Conservation (phyloP, 2,888 invertebrate genomes). For the Dolichomitus sp. region DNA sequence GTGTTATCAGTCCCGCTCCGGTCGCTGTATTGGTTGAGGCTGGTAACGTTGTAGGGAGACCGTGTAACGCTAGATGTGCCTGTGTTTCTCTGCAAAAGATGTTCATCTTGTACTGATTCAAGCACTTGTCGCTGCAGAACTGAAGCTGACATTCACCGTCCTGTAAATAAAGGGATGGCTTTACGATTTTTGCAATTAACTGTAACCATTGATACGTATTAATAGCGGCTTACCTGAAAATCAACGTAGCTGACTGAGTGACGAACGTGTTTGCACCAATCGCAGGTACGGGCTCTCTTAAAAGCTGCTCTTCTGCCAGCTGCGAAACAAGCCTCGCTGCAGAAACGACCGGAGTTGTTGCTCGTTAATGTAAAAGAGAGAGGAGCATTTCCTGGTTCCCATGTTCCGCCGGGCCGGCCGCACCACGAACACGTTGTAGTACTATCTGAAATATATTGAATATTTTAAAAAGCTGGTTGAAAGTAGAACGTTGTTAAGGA, state of each 20-base stretch:
- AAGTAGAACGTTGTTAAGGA: background rate
- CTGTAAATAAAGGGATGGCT: slow-evolving; percentile 85
- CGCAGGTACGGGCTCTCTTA: slow-evolving; percentile 96
- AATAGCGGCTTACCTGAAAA: slow-evolving; percentile 87
- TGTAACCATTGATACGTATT: background rate
- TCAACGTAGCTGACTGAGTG: slow-evolving; percentile 97
- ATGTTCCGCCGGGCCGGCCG: slow-evolving; percentile 87
- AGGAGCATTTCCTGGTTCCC: slow-evolving; percentile 86
- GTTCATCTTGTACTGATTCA: slow-evolving; percentile 99
- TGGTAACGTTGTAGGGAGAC: slow-evolving; percentile 68
- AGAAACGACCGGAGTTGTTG: slow-evolving; percentile 88
- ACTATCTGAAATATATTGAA: slow-evolving; percentile 69
- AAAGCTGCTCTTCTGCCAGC: slow-evolving; percentile 96
- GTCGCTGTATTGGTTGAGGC: slow-evolving; percentile 69
- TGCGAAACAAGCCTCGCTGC: slow-evolving; percentile 96
- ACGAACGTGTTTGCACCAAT: slow-evolving; percentile 96
- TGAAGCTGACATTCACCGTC: slow-evolving; percentile 97
- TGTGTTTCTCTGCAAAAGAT: slow-evolving; percentile 98
- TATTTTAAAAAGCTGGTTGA: background rate
- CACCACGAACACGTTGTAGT: slow-evolving; percentile 79
- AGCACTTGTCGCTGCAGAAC: slow-evolving; percentile 96
- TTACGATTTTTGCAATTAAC: background rate
- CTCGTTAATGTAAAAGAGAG: slow-evolving; percentile 81
- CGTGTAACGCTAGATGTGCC: slow-evolving; percentile 94
- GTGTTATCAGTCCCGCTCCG: slow-evolving; percentile 92